Conservation (phyloP, 2,797 vertebrate genomes). For the Semaprochilodus insignis region DNA sequence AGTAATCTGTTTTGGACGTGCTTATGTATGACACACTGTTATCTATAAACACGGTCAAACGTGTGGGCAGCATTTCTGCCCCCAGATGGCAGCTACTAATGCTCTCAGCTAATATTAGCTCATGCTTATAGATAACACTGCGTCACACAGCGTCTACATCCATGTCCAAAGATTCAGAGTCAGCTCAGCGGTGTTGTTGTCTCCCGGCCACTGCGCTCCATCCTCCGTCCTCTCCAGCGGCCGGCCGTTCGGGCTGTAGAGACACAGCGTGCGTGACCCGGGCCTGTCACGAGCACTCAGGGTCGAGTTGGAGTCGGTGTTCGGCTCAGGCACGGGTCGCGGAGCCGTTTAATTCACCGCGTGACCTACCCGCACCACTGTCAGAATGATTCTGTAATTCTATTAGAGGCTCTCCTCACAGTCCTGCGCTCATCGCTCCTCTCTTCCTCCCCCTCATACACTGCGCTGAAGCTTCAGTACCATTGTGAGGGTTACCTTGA, state of each 20-base stretch:
- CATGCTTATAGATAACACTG: background rate
- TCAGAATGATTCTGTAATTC: conserved; percentile 88
- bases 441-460: background rate
- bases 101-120: no score
- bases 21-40: no score
- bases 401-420: conserved; percentile 72
- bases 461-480: conserved; percentile 60
- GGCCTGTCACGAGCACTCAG: background rate
- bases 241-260: background rate
- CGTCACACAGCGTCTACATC: background rate
- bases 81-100: no score
- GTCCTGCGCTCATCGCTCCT: background rate
- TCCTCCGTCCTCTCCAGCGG: background rate
- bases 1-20: no score
- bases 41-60: no score
- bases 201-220: no score
- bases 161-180: no score
- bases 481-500: conserved; percentile 65
- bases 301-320: background rate
- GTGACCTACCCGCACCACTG: conserved; percentile 82
- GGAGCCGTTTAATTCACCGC: conserved; percentile 83
- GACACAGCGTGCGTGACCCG: background rate
- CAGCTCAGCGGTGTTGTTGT: background rate
- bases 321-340: conserved; percentile 68
- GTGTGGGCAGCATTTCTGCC: no score